A percentile compares a stretch with the other conserved stretches of the same genome.
These are phyloP conservation scores for Lycia hirtaria DNA, from an alignment of 2,888 invertebrate genomes.

Conservation along the genomic window DNA sequence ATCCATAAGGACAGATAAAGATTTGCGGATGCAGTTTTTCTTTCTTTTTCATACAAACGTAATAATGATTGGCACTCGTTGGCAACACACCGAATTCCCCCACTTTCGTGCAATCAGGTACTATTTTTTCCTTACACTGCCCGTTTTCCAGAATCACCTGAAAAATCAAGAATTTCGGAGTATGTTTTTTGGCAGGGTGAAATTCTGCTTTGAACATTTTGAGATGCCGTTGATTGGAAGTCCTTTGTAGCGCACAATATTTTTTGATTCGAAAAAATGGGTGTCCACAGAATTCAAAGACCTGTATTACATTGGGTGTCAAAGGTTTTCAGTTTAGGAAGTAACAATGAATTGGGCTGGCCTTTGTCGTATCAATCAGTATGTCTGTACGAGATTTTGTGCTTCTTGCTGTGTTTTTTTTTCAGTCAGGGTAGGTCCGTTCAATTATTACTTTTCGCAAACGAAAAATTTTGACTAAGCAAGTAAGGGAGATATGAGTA, in stretches of 20 bases:
- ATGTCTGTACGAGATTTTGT: neutral
- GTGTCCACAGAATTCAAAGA: constrained; percentile 5
- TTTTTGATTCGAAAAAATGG: neutral
- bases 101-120: constrained; percentile 63
- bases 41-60: constrained; percentile 66
- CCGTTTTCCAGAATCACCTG: constrained; percentile 67
- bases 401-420: neutral
- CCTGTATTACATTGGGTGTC: no score
- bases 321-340: constrained; percentile 12
- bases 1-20: constrained; percentile 78
- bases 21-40: constrained; percentile 66
- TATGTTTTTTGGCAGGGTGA: constrained; percentile 10
- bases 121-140: constrained; percentile 65
- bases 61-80: constrained; percentile 71
- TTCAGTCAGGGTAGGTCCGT: neutral
- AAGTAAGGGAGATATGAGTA: no score
- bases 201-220: constrained; percentile 13
- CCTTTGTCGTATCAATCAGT: neutral
- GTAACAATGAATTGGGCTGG: neutral
- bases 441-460: no score
- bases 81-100: constrained; percentile 66
- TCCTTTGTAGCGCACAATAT: constrained; percentile 10
- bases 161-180: constrained; percentile 19
- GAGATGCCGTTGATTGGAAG: constrained; percentile 18
- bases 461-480: no score